phyloP scores from a whole-genome alignment of 2,888 invertebrate genomes.

The Crematogaster levior region DNA sequence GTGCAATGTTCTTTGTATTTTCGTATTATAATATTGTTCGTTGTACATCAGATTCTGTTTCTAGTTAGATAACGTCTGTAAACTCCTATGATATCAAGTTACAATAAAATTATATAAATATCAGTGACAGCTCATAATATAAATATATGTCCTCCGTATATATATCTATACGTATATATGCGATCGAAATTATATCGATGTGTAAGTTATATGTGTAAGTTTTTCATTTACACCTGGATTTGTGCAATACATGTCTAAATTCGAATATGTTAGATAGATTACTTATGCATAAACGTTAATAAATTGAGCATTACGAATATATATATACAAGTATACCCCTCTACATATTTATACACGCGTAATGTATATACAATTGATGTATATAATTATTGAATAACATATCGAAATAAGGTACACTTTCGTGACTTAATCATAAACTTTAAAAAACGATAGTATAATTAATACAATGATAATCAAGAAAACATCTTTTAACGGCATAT shows the following conservation, averaged over 20 bases:
- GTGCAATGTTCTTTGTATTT: background rate
- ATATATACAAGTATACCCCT: background rate
- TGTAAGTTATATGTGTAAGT: background rate
- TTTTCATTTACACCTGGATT: constrained; percentile 6
- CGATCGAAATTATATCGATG: constrained; percentile 16
- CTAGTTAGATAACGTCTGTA: background rate
- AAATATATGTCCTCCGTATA: constrained; percentile 4
- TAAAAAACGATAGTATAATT: constrained; percentile 31
- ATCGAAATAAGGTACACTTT: constrained; percentile 37
- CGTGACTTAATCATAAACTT: constrained; percentile 24
- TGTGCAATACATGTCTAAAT: constrained; percentile 30
- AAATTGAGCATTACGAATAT: constrained; percentile 41
- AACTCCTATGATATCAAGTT: constrained; percentile 18
- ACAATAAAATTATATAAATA: constrained; percentile 41
- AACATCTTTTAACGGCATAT: constrained; percentile 23
- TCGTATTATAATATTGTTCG: constrained; percentile 22
- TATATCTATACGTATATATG: constrained; percentile 16
- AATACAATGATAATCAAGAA: constrained; percentile 20
- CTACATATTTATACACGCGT: constrained; percentile 22
- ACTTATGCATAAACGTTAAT: constrained; percentile 32
- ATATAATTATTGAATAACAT: constrained; percentile 31
- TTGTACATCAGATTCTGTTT: constrained; percentile 14
- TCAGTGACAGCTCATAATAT: constrained; percentile 27
- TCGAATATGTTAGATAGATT: constrained; percentile 22
- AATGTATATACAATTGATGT: constrained; percentile 38